Evolutionary conservation across 2,888 invertebrate species (phyloP), one percentile per base, ranked within the genome.

Genomic region (Euproctis similis): DNA sequence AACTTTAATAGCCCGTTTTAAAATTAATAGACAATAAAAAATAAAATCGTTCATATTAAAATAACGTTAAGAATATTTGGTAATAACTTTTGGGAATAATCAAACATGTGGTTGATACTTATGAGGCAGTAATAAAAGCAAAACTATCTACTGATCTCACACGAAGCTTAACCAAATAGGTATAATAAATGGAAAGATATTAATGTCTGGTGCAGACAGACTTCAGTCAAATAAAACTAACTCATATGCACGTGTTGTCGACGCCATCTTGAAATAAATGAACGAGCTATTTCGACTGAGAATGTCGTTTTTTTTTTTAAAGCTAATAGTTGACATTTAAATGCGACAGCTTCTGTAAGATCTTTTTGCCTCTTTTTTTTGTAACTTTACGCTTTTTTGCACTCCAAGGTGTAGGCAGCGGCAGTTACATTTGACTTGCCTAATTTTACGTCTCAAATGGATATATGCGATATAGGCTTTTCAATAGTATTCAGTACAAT

Each of bases 91-190:
- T 23, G 4, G 24, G 26, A 30, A 48, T 55, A 57, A 57, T 60
- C 45, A 59, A 61, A 63, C 65, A 66, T 57, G 44, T 62, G 61
- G 55, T 28, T 30, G 34, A 42, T 53, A 47, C 48, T 56, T 42
- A 31, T 30, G 36, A 31, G 34, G 45, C 44, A 46, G 59, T 56
- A 59, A 59, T 64, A 64, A 63, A 63, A 56, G 46, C 34, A 43
- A 50, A 50, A 42, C 37, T 45, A 32, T 28, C 36, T 29, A 26
- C 30, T 40, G 70, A 68, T 67, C 76, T 59, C 76, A 74, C 75
- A 66, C 67, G 63, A 54, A 60, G 75, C 45, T 64, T 48, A 49
- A 55, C 63, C 63, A 60, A n/a, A 63, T 63, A 58, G 42, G 51
- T 53, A 56, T 54, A 67, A 63, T n/a, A 67, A 70, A 55, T 31